Percentiles rank a stretch among this genome's conserved stretches.
These are phyloP conservation scores for Mythimna vitellina DNA, from an alignment of 2,888 invertebrate genomes.

Conservation along the genomic window DNA sequence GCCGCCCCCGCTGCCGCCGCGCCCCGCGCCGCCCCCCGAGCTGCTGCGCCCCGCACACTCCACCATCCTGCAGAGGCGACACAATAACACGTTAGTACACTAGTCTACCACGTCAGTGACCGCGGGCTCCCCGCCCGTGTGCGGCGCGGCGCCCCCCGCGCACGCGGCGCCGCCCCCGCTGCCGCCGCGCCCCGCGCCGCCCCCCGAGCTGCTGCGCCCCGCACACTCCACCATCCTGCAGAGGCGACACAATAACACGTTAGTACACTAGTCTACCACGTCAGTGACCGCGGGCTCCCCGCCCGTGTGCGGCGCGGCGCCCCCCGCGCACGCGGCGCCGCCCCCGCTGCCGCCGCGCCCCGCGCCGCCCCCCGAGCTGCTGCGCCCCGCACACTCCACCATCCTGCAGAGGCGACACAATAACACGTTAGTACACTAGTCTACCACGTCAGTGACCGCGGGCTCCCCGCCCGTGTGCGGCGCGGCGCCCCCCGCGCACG, in stretches of 20 bases:
- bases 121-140: too few relatives aligned
- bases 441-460: too few relatives aligned
- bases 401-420: slow-evolving; percentile 84
- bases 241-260: slow-evolving; percentile 71
- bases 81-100: slow-evolving; percentile 71
- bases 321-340: neutral
- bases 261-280: neutral
- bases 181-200: slow-evolving; percentile 84
- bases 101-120: neutral
- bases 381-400: slow-evolving; percentile 88
- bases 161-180: slow-evolving; percentile 71
- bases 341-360: slow-evolving; percentile 85
- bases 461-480: too few relatives aligned
- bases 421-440: slow-evolving; percentile 67
- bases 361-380: slow-evolving; percentile 84
- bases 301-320: too few relatives aligned
- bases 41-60: slow-evolving; percentile 88
- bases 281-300: too few relatives aligned
- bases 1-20: slow-evolving; percentile 81
- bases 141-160: slow-evolving; percentile 66
- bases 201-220: slow-evolving; percentile 87
- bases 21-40: slow-evolving; percentile 84
- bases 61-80: slow-evolving; percentile 85
- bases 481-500: too few relatives aligned
- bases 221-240: slow-evolving; percentile 88